A percentile compares a stretch with the other conserved stretches of the same genome.
These are phyloP conservation scores for Teinopalpus imperialis DNA, from an alignment of 2,888 invertebrate species.

Conservation along the genomic window DNA sequence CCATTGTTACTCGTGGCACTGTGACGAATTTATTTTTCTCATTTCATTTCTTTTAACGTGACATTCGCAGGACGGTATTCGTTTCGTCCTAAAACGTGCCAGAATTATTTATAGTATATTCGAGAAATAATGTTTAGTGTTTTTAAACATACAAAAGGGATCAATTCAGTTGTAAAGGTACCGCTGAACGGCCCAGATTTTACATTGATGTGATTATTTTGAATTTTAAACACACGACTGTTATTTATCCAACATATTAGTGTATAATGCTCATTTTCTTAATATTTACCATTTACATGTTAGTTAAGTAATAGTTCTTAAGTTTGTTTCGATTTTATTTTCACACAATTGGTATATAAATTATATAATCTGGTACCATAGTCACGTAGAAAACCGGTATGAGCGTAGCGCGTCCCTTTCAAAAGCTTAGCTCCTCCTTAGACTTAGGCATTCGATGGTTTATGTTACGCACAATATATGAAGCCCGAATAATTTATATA, in stretches of 20 bases:
- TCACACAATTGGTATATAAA: slow-evolving; percentile 41
- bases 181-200: slow-evolving; percentile 9
- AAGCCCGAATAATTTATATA: slow-evolving; percentile 38
- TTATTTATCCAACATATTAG: slow-evolving; percentile 73
- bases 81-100: slow-evolving; percentile 71
- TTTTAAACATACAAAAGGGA: slow-evolving; percentile 14
- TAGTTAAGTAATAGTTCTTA: slow-evolving; percentile 67
- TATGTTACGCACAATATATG: slow-evolving; percentile 67
- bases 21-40: slow-evolving; percentile 64
- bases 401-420: slow-evolving; percentile 40
- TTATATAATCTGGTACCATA: slow-evolving; percentile 58
- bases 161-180: slow-evolving; percentile 15
- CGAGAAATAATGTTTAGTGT: slow-evolving; percentile 26
- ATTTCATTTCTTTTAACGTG: slow-evolving; percentile 48
- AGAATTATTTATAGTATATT: slow-evolving; percentile 70
- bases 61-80: slow-evolving; percentile 53
- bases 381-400: slow-evolving; percentile 47
- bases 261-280: slow-evolving; percentile 76
- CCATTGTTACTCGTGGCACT: slow-evolving; percentile 47
- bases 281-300: slow-evolving; percentile 73
- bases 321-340: slow-evolving; percentile 61
- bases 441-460: slow-evolving; percentile 45
- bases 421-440: slow-evolving; percentile 55
- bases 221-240: slow-evolving; percentile 61
- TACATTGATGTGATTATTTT: slow-evolving; percentile 51